Conservation (phyloP, 1,140 invertebrate genomes). For the Tribolium castaneum region DNA sequence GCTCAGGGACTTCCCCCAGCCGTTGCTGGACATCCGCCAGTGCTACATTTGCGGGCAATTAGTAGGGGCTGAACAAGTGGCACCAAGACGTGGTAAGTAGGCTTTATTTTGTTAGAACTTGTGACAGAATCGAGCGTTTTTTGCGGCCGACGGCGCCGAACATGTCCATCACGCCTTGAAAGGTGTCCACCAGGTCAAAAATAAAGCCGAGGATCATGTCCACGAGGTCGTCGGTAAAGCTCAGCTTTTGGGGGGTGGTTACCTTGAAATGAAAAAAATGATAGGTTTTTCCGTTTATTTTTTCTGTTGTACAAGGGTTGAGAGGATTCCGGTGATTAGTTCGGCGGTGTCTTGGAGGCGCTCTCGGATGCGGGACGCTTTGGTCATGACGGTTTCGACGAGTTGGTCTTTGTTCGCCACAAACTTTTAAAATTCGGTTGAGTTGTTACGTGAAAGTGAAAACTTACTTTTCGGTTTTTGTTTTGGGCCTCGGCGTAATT, state of each 20-base stretch:
- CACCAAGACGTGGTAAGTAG: constrained; percentile 77
- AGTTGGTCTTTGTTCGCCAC: not conserved
- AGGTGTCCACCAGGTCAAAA: constrained; percentile 5
- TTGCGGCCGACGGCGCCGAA: constrained; percentile 5
- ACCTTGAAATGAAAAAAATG: not conserved
- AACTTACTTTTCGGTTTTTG: not conserved
- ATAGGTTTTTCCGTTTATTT: not conserved
- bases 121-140: constrained; percentile 1
- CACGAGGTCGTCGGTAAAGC: not conserved
- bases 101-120: not conserved
- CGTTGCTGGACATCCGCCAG: constrained; percentile 84
- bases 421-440: no score
- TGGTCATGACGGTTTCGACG: not conserved
- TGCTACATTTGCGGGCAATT: constrained; percentile 90
- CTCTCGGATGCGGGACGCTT: not conserved
- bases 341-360: not conserved
- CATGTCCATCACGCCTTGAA: constrained; percentile 10
- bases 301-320: not conserved
- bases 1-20: constrained; percentile 96
- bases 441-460: not conserved
- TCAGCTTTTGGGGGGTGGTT: constrained; percentile 12
- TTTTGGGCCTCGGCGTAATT: not conserved
- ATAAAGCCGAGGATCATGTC: not conserved
- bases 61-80: constrained; percentile 89
- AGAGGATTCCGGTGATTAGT: not conserved